Percentiles rank a stretch among this genome's conserved stretches.
Conservation (phyloP, 2,888 invertebrate species). For the Adelphocoris suturalis region DNA sequence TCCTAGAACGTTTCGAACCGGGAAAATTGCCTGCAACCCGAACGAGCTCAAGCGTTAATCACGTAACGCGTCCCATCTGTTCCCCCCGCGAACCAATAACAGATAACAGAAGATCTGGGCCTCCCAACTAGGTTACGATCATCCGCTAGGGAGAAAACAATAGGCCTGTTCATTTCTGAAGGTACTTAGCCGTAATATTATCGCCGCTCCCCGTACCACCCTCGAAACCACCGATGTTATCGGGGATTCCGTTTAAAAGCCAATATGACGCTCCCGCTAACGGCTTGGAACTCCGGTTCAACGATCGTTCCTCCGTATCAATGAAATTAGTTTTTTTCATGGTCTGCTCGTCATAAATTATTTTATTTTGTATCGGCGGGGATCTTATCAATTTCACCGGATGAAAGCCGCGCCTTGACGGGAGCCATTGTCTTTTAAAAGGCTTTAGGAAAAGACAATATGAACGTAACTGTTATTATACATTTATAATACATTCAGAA, state of each 20-base stretch:
- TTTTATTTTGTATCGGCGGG: slow-evolving; percentile 16
- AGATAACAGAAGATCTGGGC: slow-evolving; percentile 25
- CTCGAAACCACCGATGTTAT: slow-evolving; percentile 37
- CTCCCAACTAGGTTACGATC: slow-evolving; percentile 20
- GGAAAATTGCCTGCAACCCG: not conserved
- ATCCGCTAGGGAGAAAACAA: slow-evolving; percentile 34
- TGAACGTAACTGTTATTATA: too few relatives aligned
- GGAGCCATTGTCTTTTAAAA: slow-evolving; percentile 15
- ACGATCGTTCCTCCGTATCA: not conserved
- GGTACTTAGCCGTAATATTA: slow-evolving; percentile 36
- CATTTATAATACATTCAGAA: not conserved
- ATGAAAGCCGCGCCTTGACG: slow-evolving; percentile 7
- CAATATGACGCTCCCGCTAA: slow-evolving; percentile 11
- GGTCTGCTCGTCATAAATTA: not conserved
- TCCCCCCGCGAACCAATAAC: slow-evolving; percentile 10
- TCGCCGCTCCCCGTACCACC: slow-evolving; percentile 24
- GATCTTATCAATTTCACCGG: slow-evolving; percentile 35
- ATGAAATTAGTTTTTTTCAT: slow-evolving; percentile 38
- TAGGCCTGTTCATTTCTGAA: slow-evolving; percentile 9
- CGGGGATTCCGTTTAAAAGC: slow-evolving; percentile 28
- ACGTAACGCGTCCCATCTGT: slow-evolving; percentile 34
- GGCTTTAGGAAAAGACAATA: slow-evolving; percentile 8
- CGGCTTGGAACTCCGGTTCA: slow-evolving; percentile 38
- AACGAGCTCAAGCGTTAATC: not conserved
- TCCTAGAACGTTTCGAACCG: not conserved